Base-by-base conservation (phyloP, 2,888 invertebrate genomes). In the Trilocha varians region DNA sequence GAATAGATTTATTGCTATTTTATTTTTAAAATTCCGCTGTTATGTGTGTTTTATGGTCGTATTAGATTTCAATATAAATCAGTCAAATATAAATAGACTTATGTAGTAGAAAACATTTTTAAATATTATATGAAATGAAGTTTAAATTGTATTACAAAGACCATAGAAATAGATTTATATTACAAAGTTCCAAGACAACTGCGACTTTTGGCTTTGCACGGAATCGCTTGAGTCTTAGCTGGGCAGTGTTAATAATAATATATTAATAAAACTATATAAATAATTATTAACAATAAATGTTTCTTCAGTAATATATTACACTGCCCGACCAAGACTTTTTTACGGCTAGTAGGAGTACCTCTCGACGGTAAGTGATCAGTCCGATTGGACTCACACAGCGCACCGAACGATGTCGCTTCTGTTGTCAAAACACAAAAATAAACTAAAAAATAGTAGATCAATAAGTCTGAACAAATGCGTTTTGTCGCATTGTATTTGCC, bases 371-470 rank as follows among this genome's bases (percentile, higher is more conserved):
- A 51, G 73, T 47, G 44, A 66, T 59, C 45, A 74, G 69, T 42
- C 69, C 78, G 51, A 83, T 65, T 39, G 84, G 85, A 70, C 82
- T 84, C 69, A 85, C 65, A 70, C 82, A 82, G 55, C 82, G 74
- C 52, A 83, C 76, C 35, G 83, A 77, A 34, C 84, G 80, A 45
- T 74, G 74, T 43, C 76, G 82, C 59, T 65, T 78, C 85, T 85
- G 83, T 72, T 57, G 51, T 50, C 47, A 57, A 53, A 62, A 41
- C 25, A 25, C 25, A 40, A 34, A 36, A 18, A n/a, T n/a, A n/a
- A n/a, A n/a, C n/a, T n/a, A n/a, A n/a, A n/a, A n/a, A n/a, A n/a
- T n/a, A n/a, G n/a, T n/a, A n/a, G n/a, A n/a, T n/a, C n/a, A n/a
- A n/a, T n/a, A n/a, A n/a, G n/a, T n/a, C n/a, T n/a, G n/a, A n/a